These are phyloP conservation scores for Empidonax traillii DNA, from an alignment of 2,113 vertebrate genomes.

Conservation along the genomic window DNA sequence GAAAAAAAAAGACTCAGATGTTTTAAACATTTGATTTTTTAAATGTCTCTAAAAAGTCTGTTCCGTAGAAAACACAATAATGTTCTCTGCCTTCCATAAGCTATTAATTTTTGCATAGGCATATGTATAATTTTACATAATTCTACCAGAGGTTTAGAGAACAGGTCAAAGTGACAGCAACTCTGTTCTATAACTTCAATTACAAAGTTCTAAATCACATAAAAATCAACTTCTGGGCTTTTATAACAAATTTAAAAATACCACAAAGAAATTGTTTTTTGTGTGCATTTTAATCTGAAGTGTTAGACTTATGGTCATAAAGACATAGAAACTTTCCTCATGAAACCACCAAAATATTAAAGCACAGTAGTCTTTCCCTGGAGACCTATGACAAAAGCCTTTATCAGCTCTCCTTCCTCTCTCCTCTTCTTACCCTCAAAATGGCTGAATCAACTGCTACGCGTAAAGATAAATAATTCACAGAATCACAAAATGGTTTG, in stretches of 20 bases:
- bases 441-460: background rate
- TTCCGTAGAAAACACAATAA: background rate
- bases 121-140: background rate
- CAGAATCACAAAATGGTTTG: background rate
- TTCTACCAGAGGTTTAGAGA: background rate
- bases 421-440: background rate
- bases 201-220: background rate
- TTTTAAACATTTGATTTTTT: background rate
- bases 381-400: background rate
- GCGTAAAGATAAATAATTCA: background rate
- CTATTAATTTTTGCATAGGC: background rate
- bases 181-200: background rate
- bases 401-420: background rate
- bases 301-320: background rate
- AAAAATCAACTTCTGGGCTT: background rate
- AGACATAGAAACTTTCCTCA: background rate
- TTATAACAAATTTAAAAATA: background rate
- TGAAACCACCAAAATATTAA: background rate
- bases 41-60: background rate
- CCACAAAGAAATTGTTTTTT: background rate
- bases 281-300: accelerated
- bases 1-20: background rate
- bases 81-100: background rate
- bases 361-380: background rate
- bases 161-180: background rate